Evolutionary conservation across 2,888 invertebrate species (phyloP).

Genomic region (Nephrotoma appendiculata): DNA sequence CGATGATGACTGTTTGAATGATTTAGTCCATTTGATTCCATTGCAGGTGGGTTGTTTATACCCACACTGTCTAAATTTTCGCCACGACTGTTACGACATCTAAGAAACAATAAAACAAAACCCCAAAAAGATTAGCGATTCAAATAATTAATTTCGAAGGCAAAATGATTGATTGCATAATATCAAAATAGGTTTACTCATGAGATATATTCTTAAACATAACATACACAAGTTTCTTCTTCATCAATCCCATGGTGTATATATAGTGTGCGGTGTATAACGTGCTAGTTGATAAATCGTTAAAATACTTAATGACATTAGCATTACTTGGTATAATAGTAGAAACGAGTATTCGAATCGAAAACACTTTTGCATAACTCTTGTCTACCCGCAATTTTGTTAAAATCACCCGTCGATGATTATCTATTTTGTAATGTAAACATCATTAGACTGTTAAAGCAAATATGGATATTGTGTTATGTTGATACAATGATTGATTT

Average conservation of each 20-base stretch:
- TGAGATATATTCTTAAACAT: not conserved
- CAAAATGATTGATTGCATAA: not conserved
- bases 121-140: not conserved
- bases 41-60: slow-evolving; percentile 25
- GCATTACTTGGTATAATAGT: not conserved
- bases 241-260: not conserved
- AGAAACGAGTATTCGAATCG: not conserved
- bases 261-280: not conserved
- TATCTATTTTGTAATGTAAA: not conserved
- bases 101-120: slow-evolving; percentile 13
- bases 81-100: slow-evolving; percentile 32
- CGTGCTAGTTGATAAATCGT: not conserved
- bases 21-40: slow-evolving; percentile 18
- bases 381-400: not conserved
- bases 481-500: not conserved
- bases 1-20: not conserved
- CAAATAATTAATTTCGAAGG: not conserved
- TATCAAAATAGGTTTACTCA: not conserved
- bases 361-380: not conserved
- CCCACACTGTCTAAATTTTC: slow-evolving; percentile 30
- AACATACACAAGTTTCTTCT: not conserved
- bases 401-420: not conserved
- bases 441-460: not conserved
- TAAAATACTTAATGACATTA: not conserved
- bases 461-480: not conserved